Conservation (phyloP, 2,113 vertebrate genomes). For the Cyanistes caeruleus region DNA sequence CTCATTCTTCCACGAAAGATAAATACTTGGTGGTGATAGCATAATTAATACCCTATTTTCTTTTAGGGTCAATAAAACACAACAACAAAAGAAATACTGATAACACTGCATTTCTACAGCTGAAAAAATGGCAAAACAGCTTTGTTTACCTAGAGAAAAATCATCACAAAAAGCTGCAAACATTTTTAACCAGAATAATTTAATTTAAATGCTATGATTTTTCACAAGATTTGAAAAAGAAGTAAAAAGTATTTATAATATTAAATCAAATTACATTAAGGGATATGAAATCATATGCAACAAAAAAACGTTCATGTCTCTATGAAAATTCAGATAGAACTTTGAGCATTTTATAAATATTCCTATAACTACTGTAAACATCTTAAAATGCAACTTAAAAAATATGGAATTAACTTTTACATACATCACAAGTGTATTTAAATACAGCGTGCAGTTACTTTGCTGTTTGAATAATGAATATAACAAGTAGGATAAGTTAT, state of each 20-base stretch:
- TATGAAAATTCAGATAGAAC: neutral
- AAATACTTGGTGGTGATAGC: neutral
- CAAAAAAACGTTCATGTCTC: neutral
- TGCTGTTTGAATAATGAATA: neutral
- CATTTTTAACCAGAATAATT: neutral
- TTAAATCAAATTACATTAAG: neutral
- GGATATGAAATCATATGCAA: neutral
- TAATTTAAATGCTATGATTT: neutral
- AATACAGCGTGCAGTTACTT: neutral
- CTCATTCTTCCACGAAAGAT: neutral
- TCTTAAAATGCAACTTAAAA: neutral
- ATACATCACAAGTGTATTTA: neutral
- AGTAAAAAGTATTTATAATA: neutral
- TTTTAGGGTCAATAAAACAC: neutral
- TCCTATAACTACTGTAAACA: neutral
- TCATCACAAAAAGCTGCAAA: neutral
- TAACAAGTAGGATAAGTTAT: neutral
- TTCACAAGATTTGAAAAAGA: neutral
- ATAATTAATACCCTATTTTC: constrained; percentile 2
- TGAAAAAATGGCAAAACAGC: neutral
- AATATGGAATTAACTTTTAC: neutral
- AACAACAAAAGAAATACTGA: neutral
- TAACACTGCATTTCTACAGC: neutral
- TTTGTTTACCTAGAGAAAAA: neutral
- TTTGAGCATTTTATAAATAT: neutral